Base-by-base conservation (phyloP, 2,888 invertebrate genomes). In the Euphydryas editha region DNA sequence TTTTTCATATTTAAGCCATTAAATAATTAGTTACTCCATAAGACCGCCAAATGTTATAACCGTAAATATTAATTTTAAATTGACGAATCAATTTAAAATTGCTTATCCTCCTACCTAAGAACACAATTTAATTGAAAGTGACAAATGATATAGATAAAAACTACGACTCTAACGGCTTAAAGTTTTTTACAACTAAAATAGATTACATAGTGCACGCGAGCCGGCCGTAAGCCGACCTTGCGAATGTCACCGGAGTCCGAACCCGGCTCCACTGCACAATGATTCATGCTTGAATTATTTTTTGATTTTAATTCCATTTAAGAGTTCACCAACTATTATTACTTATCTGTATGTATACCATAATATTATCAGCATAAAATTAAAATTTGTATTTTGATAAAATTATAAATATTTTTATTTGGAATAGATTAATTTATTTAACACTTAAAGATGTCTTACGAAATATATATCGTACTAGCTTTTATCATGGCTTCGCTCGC, bases 161-260 rank as follows among this genome's bases (percentile, higher is more conserved):
- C 13, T 30, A 30, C 6, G 30, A 30, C 30, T 30, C 11, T 66
- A 62, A 51, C 47, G 51, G 20, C 20, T 18, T 49, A 49, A 42
- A 24, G 20, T 47, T 62, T 24, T 51, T 46, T 44, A 42, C 18
- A 57, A 30, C 30, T 60, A 51, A 66, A 62, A 62, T 61, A 67
- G 62, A 67, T 59, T 62, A 57, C 62, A 58, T 54, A 59, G 66
- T 62, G 62, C 62, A 67, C 62, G 66, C 66, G 62, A 64, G 63
- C 54, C 63, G 58, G 57, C 46, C 63, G 63, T 58, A 61, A 59
- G 49, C 13, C 85, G 87, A 85, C 89, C 90, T 90, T 90, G 88
- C 80, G 76, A 85, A 84, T 83, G 84, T 84, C 86, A 74, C 81
- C 77, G 78, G 78, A 76, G 76, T 81, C 81, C 77, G 78, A 78